Evolutionary conservation across 2,113 vertebrate species (phyloP), one percentile per base, ranked within the genome.

Genomic region (Sapayoa aenigma): DNA sequence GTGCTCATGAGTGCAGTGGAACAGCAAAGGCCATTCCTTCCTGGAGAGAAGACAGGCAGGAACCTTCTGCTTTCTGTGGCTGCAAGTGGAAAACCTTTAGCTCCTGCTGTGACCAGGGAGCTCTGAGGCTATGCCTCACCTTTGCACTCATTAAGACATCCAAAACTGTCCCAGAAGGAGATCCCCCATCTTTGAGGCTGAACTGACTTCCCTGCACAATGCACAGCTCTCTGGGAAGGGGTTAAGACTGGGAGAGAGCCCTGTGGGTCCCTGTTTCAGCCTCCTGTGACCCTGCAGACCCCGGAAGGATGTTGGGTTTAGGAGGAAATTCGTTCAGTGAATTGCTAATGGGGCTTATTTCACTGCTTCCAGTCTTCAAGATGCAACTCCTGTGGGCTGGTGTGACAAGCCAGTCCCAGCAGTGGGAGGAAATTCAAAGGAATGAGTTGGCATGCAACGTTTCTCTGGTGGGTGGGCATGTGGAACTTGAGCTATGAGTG

Each of bases 371-470:
- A 39, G 18, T 3, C 12, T 35, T 49, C 12, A 42, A 1, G 27
- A 11, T 19, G 53, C 30, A 15, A 59, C 59, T 53, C 11, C 9
- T 2, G 60, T 6, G 63, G 81, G 81, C 46, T 49, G 71, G 4
- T 39, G 66, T 27, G 60, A 42, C 69, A 52, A 72, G 28, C 19
- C 86, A 65, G 53, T 37, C 35, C 14, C 47, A 52, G n/a, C 52
- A 53, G 35, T 9, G 47, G 44, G 83, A 30, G 53, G 74, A 30
- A 39, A 87, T 22, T 28, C 58, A 52, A 47, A 47, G 0, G 0
- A 41, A 41, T 1, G 63, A 59, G 65, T 8, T 1, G 24, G 19
- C 0, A 1, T 3, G 37, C 3, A 3, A 16, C 7, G 11, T 39
- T 78, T 46, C 31, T 63, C n/a, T 12, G 23, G 19, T 17, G 50